These are phyloP conservation scores for Diadromus collaris DNA, from an alignment of 2,888 invertebrate genomes.

Conservation along the genomic window DNA sequence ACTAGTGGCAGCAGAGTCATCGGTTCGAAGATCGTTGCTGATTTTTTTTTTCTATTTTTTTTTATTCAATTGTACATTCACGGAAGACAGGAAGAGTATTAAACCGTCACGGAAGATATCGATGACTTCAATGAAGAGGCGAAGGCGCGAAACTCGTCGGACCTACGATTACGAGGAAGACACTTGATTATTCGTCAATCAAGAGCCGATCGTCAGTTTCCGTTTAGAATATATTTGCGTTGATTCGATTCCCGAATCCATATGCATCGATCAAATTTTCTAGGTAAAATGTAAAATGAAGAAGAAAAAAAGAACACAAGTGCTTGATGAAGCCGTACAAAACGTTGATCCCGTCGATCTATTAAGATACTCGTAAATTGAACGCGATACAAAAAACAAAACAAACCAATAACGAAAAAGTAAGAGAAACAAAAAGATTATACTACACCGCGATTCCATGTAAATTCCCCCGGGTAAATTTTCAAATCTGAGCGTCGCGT, in stretches of 20 bases:
- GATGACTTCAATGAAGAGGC: constrained; percentile 1
- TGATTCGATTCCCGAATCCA: constrained; percentile 14
- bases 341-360: constrained; percentile 37
- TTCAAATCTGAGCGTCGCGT: constrained; percentile 19
- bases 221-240: background rate
- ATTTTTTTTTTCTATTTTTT: constrained; percentile 34
- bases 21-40: constrained; percentile 21
- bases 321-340: constrained; percentile 42
- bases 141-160: background rate
- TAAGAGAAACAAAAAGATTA: constrained; percentile 3
- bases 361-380: constrained; percentile 32
- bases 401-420: background rate
- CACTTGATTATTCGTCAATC: constrained; percentile 12
- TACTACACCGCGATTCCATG: constrained; percentile 9
- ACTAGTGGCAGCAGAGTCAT: constrained; percentile 6
- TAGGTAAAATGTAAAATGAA: constrained; percentile 6
- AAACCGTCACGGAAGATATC: constrained; percentile 16
- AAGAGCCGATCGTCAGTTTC: background rate
- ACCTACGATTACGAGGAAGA: constrained; percentile 29
- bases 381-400: constrained; percentile 18
- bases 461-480: constrained; percentile 25
- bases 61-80: constrained; percentile 8
- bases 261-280: constrained; percentile 14
- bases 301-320: background rate
- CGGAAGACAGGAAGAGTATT: constrained; percentile 16